Evolutionary conservation across 2,888 invertebrate genomes (phyloP).

Genomic region (Tromatobia lineatoria): DNA sequence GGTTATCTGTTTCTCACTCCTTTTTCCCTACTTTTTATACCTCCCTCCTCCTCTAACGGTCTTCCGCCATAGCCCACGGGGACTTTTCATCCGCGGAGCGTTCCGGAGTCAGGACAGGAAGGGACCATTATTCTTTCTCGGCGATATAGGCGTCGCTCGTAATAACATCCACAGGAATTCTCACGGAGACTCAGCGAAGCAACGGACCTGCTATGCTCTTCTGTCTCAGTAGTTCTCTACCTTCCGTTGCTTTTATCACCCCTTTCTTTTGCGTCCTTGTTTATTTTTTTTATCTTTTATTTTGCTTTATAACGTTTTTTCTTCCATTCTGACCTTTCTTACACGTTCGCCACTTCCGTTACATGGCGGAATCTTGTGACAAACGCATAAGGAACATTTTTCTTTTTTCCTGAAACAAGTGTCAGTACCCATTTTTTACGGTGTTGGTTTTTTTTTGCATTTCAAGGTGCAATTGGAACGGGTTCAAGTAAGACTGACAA

Average conservation of each 20-base stretch:
- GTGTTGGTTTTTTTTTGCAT: background rate
- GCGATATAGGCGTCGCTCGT: constrained; percentile 78
- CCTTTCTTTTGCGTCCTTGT: background rate
- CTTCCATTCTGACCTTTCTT: background rate
- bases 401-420: constrained; percentile 23
- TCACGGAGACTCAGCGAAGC: constrained; percentile 38
- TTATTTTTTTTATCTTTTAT: background rate
- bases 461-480: background rate
- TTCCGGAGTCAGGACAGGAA: constrained; percentile 76
- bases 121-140: constrained; percentile 80
- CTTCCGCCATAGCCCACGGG: constrained; percentile 61
- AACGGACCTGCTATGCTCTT: constrained; percentile 29
- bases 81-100: constrained; percentile 78
- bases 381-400: constrained; percentile 20
- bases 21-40: constrained; percentile 11
- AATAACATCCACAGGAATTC: constrained; percentile 77
- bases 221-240: constrained; percentile 24
- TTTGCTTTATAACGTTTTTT: background rate
- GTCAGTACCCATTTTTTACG: background rate
- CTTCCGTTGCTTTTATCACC: constrained; percentile 24
- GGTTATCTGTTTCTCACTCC: background rate
- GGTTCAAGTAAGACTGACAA: constrained; percentile 26
- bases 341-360: background rate
- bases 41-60: constrained; percentile 47
- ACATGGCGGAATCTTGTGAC: background rate